Base-by-base conservation (phyloP, 1,140 invertebrate genomes). In the Hesperophylax magnus region DNA sequence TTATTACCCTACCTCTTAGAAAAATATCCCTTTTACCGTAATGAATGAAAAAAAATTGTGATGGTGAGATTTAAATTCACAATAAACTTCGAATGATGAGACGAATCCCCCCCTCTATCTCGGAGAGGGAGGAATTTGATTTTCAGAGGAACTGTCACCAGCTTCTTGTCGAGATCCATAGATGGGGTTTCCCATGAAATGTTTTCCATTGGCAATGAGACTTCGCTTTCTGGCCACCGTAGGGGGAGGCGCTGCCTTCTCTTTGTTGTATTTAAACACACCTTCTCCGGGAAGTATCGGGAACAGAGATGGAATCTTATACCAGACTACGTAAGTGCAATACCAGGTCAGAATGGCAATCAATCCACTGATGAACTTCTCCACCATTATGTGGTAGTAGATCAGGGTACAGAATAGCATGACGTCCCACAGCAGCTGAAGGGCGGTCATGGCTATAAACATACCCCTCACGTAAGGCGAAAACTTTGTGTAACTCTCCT, bases 311-410 rank as follows among this genome's bases (percentile, higher is more conserved):
- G 92, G 89, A 27, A 92, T 87, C 60, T 89, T 91, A 88, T 94
- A 98, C 93, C 96, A 95, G 79, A 95, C 92, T 81, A 93, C 92
- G 87, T 99, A 99, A 0, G 96, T 98, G 22, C 97, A 87, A 91
- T 96, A 98, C 98, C 98, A 99, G 27, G 95, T 95, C 7, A 95
- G 85, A 83, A 98, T 93, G 2, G 97, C 97, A 84, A 96, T 90
- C 18, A 95, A 90, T 17, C 96, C 96, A 81, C 96, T 98, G 6
- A 97, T 86, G 72, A 99, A 94, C 88, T 99, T 99, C 87, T 99
- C 97, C 31, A 97, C 93, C 94, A 98, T 96, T 54, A 95, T 96
- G 87, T 99, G 98, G 90, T 97, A 99, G 88, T 98, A 98, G 0
- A 98, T 89, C 86, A 98, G 93, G 1, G 97, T 98, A n/a, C 93